phyloP scores from a whole-genome alignment of 2,888 invertebrate species.

The Lypha dubia region DNA sequence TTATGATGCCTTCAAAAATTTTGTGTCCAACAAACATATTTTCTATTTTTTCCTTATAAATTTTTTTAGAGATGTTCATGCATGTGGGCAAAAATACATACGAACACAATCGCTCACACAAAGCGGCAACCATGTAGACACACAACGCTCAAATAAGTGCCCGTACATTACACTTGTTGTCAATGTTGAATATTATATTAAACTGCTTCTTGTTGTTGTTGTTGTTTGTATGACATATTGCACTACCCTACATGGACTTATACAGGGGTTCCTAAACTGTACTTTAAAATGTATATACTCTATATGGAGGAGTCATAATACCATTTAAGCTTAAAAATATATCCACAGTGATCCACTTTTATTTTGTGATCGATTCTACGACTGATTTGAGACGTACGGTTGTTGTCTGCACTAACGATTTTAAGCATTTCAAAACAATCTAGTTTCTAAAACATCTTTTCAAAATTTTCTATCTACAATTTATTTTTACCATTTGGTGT shows the following conservation, averaged over 20 bases:
- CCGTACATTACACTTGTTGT: slow-evolving; percentile 70
- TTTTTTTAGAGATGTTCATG: slow-evolving; percentile 30
- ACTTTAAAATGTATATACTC: not conserved
- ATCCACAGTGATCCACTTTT: too few relatives aligned
- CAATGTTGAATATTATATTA: slow-evolving; percentile 50
- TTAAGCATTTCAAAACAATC: too few relatives aligned
- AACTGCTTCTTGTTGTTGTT: slow-evolving; percentile 3
- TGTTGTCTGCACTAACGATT: too few relatives aligned
- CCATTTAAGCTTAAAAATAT: not conserved
- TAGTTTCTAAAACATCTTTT: too few relatives aligned
- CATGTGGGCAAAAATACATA: slow-evolving; percentile 58
- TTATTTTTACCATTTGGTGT: too few relatives aligned
- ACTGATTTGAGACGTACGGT: too few relatives aligned
- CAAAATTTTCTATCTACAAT: too few relatives aligned
- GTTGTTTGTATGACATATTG: slow-evolving; percentile 6
- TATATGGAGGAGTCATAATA: not conserved
- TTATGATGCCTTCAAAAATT: slow-evolving; percentile 51
- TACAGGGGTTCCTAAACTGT: slow-evolving; percentile 20
- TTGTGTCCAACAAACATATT: slow-evolving; percentile 45
- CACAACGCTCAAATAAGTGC: slow-evolving; percentile 35
- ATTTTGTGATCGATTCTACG: too few relatives aligned
- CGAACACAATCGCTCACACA: slow-evolving; percentile 8
- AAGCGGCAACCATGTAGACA: slow-evolving; percentile 16
- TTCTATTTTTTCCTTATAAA: slow-evolving; percentile 28
- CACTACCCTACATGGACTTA: not conserved